A percentile compares a stretch with the other conserved stretches of the same genome.
Evolutionary conservation across 2,113 vertebrate genomes (phyloP).

Genomic region (Sapayoa aenigma): DNA sequence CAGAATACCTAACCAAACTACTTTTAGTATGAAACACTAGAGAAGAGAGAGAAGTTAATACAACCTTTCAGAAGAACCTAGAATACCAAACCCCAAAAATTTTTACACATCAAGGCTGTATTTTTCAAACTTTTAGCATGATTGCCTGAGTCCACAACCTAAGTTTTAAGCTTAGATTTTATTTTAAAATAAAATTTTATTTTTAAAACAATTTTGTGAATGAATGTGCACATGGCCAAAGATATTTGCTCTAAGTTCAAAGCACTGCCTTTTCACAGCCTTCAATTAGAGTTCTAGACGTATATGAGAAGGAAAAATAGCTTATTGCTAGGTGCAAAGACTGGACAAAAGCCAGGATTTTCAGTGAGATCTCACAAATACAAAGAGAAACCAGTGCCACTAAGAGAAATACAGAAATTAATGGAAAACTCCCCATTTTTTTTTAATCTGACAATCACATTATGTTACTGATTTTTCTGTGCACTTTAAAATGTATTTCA

Average conservation of each 20-base stretch:
- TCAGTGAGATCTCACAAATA: not conserved
- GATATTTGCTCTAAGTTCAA: not conserved
- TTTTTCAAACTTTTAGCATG: not conserved
- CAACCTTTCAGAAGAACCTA: not conserved
- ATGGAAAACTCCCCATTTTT: not conserved
- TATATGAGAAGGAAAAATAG: not conserved
- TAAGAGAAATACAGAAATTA: not conserved
- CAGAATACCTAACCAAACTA: not conserved
- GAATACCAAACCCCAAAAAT: not conserved
- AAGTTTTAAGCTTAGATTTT: not conserved
- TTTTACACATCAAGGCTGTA: not conserved
- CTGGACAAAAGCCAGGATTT: not conserved
- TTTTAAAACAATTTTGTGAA: not conserved
- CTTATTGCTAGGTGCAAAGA: not conserved
- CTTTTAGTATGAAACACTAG: not conserved
- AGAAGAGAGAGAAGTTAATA: not conserved
- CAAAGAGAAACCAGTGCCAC: not conserved
- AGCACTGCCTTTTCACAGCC: not conserved
- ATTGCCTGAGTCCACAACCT: not conserved
- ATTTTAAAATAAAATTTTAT: not conserved
- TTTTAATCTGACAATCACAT: not conserved
- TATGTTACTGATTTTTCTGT: not conserved
- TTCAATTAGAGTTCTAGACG: not conserved
- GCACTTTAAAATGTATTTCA: not conserved
- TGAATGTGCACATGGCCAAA: accelerated